Evolutionary conservation across 2,797 vertebrate genomes (phyloP), one percentile per base, ranked within the genome.

Genomic region (Rhodeus uyekii): DNA sequence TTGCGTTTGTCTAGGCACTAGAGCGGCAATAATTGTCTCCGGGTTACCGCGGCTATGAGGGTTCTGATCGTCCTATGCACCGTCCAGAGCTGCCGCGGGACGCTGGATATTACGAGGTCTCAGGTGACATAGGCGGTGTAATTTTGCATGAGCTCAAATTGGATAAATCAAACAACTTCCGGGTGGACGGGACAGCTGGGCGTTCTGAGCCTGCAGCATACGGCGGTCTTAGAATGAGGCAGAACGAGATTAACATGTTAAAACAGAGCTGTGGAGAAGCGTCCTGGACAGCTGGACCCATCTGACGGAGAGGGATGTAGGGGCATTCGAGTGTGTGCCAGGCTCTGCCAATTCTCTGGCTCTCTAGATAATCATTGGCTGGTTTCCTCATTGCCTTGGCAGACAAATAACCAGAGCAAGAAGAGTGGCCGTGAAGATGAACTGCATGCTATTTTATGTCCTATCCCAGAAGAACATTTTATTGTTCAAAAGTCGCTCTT

Each of bases 1-100:
- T 94, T 90, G 78, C 85, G 90, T 94, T 93, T 90, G 90, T 91
- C 91, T 92, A 82, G 89, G 87, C 89, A 87, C 78, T 87, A 79
- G 87, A 90, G 88, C 89, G 88, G 89, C 88, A 90, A 92, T 92
- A 90, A 90, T 58, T 87, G 83, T 88, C 90, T 87, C 86, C 86
- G 76, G 89, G 90, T 90, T 89, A 83, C 88, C 87, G 83, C 85
- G 76, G 87, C 87, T 90, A 94, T 89, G 85, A 90, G 90, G 91
- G 90, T 87, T 87, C 29, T 19, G 53, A 46, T 19, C 24, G 29
- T 72, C 61, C 61, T 36, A 18, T 34, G 78, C 27, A 68, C 53
- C 22, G 19, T 38, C 29, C 64, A 34, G 78, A 72, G 39, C 29
- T 61, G 78, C 78, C 68, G 53, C 55, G 22, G 81, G 73, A 82